Base-by-base conservation (phyloP, 2,888 invertebrate species). In the Hemistola chrysoprasaria region DNA sequence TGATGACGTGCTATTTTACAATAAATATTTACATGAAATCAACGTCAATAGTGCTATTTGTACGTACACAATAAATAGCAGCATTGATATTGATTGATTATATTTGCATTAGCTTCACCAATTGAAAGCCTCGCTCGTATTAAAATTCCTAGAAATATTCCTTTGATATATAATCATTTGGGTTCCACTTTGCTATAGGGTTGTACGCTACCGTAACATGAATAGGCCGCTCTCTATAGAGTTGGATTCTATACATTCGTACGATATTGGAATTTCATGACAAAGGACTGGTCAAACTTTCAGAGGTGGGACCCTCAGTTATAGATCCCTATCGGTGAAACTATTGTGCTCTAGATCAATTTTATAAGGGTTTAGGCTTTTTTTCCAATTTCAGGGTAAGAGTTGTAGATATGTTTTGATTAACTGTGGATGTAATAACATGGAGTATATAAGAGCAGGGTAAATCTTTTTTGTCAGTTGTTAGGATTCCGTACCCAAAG, bases 241-340 rank as follows among this genome's bases (percentile, higher is more conserved):
- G 54, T 59, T 57, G 56, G 63, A 40, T 70, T 72, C 75, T 76
- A 76, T 77, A 75, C 73, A 63, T 69, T 70, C 65, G 64, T 69
- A 63, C 70, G 72, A 77, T 84, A 84, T 84, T 80, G 81, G 83
- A 78, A 80, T 82, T 72, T 69, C 65, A 65, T 69, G 70, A 84
- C 82, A 84, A 83, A 79, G 74, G 77, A 70, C 67, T 80, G 82
- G 80, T 78, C 80, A 79, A 74, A 78, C 77, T 78, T 81, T 76
- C 65, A 69, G 67, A 63, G 59, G 49, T 57, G 46, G 46, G 47
- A 40, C 45, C 52, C 49, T 49, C 50, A 42, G 48, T 54, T 48
- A 50, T 53, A 50, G 47, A 54, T 49, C 49, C 45, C 40, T 49
- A 41, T 47, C 49, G 48, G 37, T 24, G 30, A 45, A 25, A 35